These are phyloP conservation scores for Chironomus tentans DNA, from an alignment of 2,888 invertebrate species.

Conservation along the genomic window DNA sequence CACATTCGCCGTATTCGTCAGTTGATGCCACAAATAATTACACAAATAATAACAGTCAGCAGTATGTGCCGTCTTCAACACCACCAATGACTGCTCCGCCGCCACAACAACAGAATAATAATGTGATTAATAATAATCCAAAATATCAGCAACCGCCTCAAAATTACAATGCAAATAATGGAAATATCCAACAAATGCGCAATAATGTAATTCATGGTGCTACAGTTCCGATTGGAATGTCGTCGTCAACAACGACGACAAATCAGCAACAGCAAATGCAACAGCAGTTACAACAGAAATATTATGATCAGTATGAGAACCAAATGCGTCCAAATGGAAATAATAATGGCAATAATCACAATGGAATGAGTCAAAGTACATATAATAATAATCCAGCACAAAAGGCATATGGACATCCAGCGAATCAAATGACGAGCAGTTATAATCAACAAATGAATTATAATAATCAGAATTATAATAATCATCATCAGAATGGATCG, in stretches of 20 bases:
- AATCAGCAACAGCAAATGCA: conserved; percentile 25
- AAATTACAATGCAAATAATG: conserved; percentile 20
- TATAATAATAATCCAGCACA: not conserved
- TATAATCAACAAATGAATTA: conserved; percentile 25
- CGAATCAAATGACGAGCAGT: not conserved
- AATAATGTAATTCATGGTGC: conserved; percentile 29
- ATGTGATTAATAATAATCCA: conserved; percentile 22
- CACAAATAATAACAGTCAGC: conserved; percentile 22
- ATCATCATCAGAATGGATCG: conserved; percentile 17
- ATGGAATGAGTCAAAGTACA: conserved; percentile 23
- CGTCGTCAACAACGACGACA: not conserved
- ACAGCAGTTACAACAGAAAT: conserved; percentile 26
- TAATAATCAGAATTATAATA: conserved; percentile 18
- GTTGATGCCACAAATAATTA: conserved; percentile 35
- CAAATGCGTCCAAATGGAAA: conserved; percentile 32
- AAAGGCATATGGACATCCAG: not conserved
- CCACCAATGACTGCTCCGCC: conserved; percentile 29
- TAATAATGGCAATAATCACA: conserved; percentile 28
- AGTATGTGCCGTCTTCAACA: conserved; percentile 28
- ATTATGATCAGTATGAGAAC: conserved; percentile 37
- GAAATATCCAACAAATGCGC: conserved; percentile 24
- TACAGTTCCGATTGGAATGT: conserved; percentile 28
- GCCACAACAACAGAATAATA: conserved; percentile 32
- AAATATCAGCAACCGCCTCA: conserved; percentile 28
- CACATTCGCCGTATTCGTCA: conserved; percentile 30